Evolutionary conservation across 2,113 vertebrate genomes (phyloP), one percentile per base, ranked within the genome.

Genomic region (Tragelaphus strepsiceros): DNA sequence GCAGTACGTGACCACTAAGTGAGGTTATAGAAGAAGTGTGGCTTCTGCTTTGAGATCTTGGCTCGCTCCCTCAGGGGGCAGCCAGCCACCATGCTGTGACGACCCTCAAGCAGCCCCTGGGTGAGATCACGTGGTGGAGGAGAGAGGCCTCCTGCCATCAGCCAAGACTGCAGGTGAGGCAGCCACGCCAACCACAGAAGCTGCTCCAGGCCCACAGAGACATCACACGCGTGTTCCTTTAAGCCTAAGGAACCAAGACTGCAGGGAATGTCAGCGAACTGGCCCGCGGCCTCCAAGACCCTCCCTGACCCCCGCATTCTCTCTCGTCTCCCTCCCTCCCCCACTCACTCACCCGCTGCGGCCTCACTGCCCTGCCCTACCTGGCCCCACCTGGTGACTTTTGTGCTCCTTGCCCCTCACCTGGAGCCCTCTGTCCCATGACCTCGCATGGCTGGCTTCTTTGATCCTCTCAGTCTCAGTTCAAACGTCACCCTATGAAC

Each of bases 251-350:
- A 39, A 13, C 43, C 0, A 0, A 28, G 46, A 21, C 8, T 14
- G 14, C 39, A 56, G 56, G 56, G 39, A 61, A 82, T 19, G 10
- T 46, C 54, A 15, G 39, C 30, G 13, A 43, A 19, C 10, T 1
- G 56, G n/a, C 1, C 11, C 5, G 0, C 0, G 32, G 56, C 61
- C 49, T 46, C 84, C 30, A 7, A 58, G 85, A 30, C 61, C 53
- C 2, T 0, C 9, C 77, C 53, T 3, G 2, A 74, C 19, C 89
- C 15, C 14, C 32, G 6, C 3, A 12, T 2, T 2, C 12, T n/a
- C 3, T 0, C 19, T 26, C 78, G 0, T 1, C 1, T 10, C 43
- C 43, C n/a, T 77, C 91, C 28, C 74, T 80, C 39, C 39, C 30
- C 16, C 30, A 4, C 11, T 4, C 3, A 4, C 17, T 8, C 8